Conservation (phyloP, 2,888 invertebrate species). For the Odontocerum albicorne region DNA sequence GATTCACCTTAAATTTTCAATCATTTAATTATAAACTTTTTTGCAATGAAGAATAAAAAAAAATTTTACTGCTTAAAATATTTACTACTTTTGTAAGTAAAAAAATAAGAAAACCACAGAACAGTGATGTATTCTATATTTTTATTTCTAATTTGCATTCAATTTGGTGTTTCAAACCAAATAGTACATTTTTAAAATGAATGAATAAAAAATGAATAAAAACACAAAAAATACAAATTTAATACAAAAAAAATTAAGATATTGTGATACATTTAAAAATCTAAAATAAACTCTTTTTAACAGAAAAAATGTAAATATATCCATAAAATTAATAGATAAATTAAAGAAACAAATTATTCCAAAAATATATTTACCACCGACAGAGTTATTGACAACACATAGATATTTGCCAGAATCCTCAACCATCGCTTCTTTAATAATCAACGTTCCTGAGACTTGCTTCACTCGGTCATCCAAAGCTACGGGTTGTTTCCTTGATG, state of each 20-base stretch:
- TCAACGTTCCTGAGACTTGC: slow-evolving; percentile 91
- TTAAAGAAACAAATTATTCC: too few relatives aligned
- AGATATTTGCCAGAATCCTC: slow-evolving; percentile 93
- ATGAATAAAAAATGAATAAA: too few relatives aligned
- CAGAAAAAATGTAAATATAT: too few relatives aligned
- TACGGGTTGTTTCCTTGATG: slow-evolving; percentile 86
- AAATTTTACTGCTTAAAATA: neutral
- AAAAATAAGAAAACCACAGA: neutral
- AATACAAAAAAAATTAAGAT: too few relatives aligned
- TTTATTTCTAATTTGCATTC: neutral
- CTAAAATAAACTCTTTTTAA: too few relatives aligned
- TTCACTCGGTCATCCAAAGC: slow-evolving; percentile 84
- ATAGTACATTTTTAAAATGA: too few relatives aligned
- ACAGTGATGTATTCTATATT: neutral
- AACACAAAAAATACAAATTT: too few relatives aligned
- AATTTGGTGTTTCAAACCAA: too few relatives aligned
- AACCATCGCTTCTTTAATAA: slow-evolving; percentile 87
- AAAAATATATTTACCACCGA: slow-evolving; percentile 62
- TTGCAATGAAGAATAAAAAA: neutral
- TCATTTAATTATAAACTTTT: neutral
- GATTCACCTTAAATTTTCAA: slow-evolving; percentile 72
- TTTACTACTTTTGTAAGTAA: too few relatives aligned
- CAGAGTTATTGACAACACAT: slow-evolving; percentile 93
- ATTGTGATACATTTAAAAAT: too few relatives aligned
- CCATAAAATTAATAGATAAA: too few relatives aligned